phyloP scores from a whole-genome alignment of 2,113 vertebrate genomes.

The Pheucticus melanocephalus region DNA sequence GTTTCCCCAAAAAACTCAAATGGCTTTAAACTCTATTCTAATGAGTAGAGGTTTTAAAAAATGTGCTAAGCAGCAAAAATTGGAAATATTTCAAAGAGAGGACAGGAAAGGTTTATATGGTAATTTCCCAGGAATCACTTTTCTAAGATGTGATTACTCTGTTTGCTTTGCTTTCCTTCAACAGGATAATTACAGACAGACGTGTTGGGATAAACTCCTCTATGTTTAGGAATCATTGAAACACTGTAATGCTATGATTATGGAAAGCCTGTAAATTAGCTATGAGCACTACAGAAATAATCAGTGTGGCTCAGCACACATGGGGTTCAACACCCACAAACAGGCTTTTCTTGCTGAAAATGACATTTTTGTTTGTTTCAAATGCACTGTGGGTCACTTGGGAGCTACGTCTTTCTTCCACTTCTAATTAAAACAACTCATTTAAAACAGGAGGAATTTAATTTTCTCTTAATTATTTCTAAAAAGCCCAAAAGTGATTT shows the following conservation, averaged over 20 bases:
- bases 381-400: neutral
- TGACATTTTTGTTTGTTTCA: neutral
- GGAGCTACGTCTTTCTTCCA: neutral
- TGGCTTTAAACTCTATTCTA: neutral
- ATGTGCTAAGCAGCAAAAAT: neutral
- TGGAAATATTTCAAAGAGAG: neutral
- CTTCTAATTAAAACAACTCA: neutral
- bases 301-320: neutral
- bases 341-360: neutral
- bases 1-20: neutral
- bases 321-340: conserved; percentile 2
- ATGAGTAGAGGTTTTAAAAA: neutral
- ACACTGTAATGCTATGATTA: conserved; percentile 3
- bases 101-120: neutral
- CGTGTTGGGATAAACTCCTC: conserved; percentile 18
- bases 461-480: conserved; percentile 4
- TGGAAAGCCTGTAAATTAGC: conserved; percentile 43
- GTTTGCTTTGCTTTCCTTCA: conserved; percentile 10
- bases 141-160: neutral
- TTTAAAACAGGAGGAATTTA: neutral
- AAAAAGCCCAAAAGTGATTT: neutral
- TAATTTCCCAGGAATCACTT: conserved; percentile 7
- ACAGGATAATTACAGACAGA: conserved; percentile 18
- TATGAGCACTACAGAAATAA: neutral
- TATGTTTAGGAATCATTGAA: conserved; percentile 26